Percentiles rank a stretch among this genome's conserved stretches.
phyloP scores from a whole-genome alignment of 2,888 invertebrate genomes.

The Xestoiulus laeticollis region DNA sequence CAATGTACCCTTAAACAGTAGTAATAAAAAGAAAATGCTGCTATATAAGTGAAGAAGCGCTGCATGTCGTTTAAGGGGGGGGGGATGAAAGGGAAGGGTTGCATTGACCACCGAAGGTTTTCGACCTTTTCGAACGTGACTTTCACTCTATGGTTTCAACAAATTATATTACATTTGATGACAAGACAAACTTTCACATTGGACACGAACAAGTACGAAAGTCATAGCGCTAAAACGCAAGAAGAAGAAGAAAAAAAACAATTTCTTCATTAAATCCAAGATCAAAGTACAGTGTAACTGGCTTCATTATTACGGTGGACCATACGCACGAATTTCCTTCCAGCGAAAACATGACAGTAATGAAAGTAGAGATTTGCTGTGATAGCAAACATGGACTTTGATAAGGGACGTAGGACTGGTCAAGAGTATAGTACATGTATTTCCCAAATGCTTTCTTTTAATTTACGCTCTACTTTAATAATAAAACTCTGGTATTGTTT shows the following conservation, averaged over 20 bases:
- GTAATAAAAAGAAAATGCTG: background rate
- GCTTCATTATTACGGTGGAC: background rate
- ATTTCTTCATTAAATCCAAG: slow-evolving; percentile 8
- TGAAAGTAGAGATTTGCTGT: background rate
- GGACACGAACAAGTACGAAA: background rate
- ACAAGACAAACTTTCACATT: background rate
- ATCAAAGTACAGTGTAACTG: background rate
- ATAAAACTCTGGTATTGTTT: background rate
- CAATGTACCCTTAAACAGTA: background rate
- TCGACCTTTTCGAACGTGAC: background rate
- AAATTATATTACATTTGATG: background rate
- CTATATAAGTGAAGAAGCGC: background rate
- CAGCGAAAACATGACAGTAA: slow-evolving; percentile 10
- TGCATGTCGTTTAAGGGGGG: background rate
- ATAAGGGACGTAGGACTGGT: background rate
- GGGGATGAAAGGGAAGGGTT: background rate
- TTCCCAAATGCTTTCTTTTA: background rate
- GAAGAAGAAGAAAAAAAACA: background rate
- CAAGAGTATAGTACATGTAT: background rate
- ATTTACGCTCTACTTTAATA: background rate
- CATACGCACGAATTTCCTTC: background rate
- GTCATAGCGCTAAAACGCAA: background rate
- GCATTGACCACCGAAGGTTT: background rate
- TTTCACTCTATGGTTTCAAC: background rate
- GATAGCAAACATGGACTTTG: background rate